Base-by-base conservation (phyloP, 2,113 vertebrate genomes). In the Petrocephalus microphthalmus region DNA sequence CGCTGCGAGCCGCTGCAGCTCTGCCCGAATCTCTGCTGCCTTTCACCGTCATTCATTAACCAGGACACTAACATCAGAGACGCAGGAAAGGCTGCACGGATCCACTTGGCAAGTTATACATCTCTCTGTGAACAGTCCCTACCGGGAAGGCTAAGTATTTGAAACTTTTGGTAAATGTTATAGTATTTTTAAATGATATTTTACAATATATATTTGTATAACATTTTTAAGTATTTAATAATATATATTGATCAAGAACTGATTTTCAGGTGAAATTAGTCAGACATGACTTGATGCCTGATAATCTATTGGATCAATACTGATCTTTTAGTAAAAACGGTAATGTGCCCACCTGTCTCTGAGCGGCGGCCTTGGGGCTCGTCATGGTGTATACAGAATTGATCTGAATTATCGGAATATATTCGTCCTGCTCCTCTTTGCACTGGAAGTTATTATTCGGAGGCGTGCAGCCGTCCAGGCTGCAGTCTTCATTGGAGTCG, bases 341-440 rank as follows among this genome's bases (percentile, higher is more conserved):
- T 54, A 51, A 51, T 53, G 51, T 19, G 57, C 20, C 71, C 56
- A 89, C 57, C 90, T 88, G 86, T 71, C 86, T 89, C 57, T 89
- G 90, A 49, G 88, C 53, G 0, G 57, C 10, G 19, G 71, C n/a
- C 81, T 42, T 33, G 57, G 88, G 19, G 11, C 91, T 86, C 45
- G 93, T 92, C 91, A 96, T 94, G 17, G 95, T 95, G 71, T 93
- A 91, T 1, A 95, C 93, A 0, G 95, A 95, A 54, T 93, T 93
- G 89, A 96, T 95, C 90, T 94, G 94, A 90, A 95, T 94, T 56
- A 95, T 95, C 0, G 95, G 94, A 81, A 95, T 91, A 89, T 90
- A 92, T 86, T 91, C 92, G 37, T 95, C 94, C 64, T 90, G 91
- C 60, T 95, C 95, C 29, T 95, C 94, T 93, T 96, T 96, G 89